Evolutionary conservation across 2,888 invertebrate genomes (phyloP), one percentile per base, ranked within the genome.

Genomic region (Embidobia sp.): DNA sequence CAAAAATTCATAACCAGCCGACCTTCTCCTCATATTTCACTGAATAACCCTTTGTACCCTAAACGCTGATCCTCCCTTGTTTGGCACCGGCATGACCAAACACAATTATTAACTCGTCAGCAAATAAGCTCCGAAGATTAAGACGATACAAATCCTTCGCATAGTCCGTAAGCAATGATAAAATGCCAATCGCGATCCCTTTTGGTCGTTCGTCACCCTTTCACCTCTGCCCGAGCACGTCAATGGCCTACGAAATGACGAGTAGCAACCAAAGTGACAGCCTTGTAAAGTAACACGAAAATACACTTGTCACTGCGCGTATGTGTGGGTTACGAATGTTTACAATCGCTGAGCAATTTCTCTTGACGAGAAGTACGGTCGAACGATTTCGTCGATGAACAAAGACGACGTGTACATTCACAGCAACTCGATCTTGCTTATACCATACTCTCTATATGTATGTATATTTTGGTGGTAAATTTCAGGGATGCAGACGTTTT

Each of bases 261-360:
- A 82, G 83, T 81, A 80, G 80, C 49, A 29, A 46, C 29, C 73
- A 59, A 77, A 79, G 78, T 82, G 83, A 82, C 83, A 82, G 64
- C 57, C 63, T 70, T 75, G 61, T 75, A 77, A 82, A 79, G 70
- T 80, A 75, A 61, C 66, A 77, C 63, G 73, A 77, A 76, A 78
- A 80, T 76, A 70, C 72, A 76, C 63, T 55, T 76, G 80, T 82
- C 81, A 80, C 44, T 64, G 22, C 11, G n/a, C 18, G 22, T 16
- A 16, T 61, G 53, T 61, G 61, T 51, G 19, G 18, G 48, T 42
- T 31, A 31, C 42, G 29, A 57, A 59, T 59, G 57, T 69, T 49
- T 57, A 70, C 59, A 48, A 59, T 44, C 35, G 55, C 57, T 27
- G 46, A 59, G 63, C 66, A 72, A 61, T 64, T 53, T 53, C 27